Base-by-base conservation (phyloP, 2,888 invertebrate genomes). In the Melitaea athalia region DNA sequence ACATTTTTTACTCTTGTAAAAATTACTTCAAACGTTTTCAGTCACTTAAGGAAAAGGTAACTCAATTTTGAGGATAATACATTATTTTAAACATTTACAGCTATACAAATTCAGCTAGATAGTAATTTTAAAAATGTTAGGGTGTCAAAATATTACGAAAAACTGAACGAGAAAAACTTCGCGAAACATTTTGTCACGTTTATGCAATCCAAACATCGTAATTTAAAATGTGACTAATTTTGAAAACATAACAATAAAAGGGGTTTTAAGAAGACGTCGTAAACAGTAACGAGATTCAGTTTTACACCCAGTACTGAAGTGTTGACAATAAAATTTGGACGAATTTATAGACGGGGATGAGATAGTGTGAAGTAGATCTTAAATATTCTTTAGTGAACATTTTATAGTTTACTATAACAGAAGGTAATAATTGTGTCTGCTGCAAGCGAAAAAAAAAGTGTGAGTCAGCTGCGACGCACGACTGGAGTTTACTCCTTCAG, bases 281-380 rank as follows among this genome's bases (percentile, higher is more conserved):
- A 59, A 64, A 64, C n/a, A 17, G 42, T 59, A 59, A 59, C 64
- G 42, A 50, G 59, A 64, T 42, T 64, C 64, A 42, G 59, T 64
- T 64, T 64, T 57, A 64, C 64, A 59, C 64, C 59, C 64, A 5
- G 42, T 50, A 42, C 50, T 64, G 64, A 64, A 59, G 57, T 50
- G 57, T 64, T 64, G 64, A 59, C 50, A 64, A 50, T 64, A 64
- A 64, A 59, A 49, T 38, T 59, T 24, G 59, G 33, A 38, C 5
- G 38, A 64, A 53, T 64, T 64, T 64, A 64, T 38, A 64, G 38
- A 42, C 12, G 5, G 8, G n/a, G 10, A 8, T 42, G n/a, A 38
- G 12, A 10, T 42, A 17, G 15, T 11, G 38, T 57, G 11, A 57
- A 42, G 4, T 6, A 33, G 2, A n/a, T 3, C 55, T 52, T 59